A percentile compares a stretch with the other conserved stretches of the same genome.
Conservation (phyloP, 2,113 vertebrate genomes). For the Plecotus auritus region DNA sequence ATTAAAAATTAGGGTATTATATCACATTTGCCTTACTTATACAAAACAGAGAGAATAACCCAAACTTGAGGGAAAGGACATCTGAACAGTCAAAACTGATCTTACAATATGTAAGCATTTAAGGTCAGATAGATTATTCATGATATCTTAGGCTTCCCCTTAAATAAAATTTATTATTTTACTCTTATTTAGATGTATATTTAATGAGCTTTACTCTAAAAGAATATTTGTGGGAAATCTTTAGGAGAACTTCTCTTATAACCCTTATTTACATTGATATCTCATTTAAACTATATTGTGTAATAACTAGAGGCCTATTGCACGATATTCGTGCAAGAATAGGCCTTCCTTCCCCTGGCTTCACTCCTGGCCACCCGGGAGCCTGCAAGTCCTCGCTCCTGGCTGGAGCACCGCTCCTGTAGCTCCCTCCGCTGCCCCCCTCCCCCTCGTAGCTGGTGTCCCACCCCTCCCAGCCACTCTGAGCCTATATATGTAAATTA, state of each 20-base stretch:
- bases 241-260: not conserved
- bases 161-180: not conserved
- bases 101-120: not conserved
- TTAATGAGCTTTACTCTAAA: not conserved
- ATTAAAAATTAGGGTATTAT: not conserved
- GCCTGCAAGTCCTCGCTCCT: too few species aligned
- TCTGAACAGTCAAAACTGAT: not conserved
- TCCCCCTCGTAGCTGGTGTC: too few species aligned
- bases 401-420: too few species aligned
- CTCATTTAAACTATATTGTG: not conserved
- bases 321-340: too few species aligned
- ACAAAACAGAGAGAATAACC: not conserved
- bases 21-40: not conserved
- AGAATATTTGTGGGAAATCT: not conserved
- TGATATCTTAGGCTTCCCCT: not conserved
- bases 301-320: too few species aligned
- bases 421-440: too few species aligned
- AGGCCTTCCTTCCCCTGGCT: too few species aligned
- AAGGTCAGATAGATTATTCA: not conserved
- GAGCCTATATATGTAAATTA: too few species aligned
- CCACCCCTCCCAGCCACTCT: too few species aligned
- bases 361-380: fast-evolving
- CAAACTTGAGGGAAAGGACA: not conserved
- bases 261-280: not conserved
- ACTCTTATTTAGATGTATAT: not conserved